These are phyloP conservation scores for Tetraneura akinire DNA, from an alignment of 1,140 invertebrate species.

Conservation along the genomic window DNA sequence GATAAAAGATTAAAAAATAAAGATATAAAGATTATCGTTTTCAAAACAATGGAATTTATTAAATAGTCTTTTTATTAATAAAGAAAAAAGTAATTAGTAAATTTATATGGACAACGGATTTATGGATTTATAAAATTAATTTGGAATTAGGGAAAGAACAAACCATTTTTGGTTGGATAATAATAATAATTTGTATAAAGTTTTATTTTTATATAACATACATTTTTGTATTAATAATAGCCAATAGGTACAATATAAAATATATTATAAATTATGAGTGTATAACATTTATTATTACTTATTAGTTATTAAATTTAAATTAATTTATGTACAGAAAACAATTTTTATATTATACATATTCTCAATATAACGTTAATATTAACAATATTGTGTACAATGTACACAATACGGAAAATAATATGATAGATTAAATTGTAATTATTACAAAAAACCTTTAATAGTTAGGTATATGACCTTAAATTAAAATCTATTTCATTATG, in stretches of 20 bases:
- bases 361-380: background rate
- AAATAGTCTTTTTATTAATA: too few species aligned
- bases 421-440: background rate
- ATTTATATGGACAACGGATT: too few species aligned
- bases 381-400: background rate
- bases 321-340: constrained; percentile 6
- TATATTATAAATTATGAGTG: background rate
- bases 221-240: too few species aligned
- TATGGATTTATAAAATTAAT: too few species aligned
- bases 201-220: too few species aligned
- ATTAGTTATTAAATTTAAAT: background rate
- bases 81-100: too few species aligned
- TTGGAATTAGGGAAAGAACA: too few species aligned
- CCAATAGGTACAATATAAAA: background rate
- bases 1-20: too few species aligned
- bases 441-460: background rate
- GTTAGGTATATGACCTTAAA: background rate
- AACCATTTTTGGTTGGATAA: too few species aligned
- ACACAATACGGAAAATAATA: background rate
- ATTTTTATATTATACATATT: background rate
- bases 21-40: too few species aligned
- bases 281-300: constrained; percentile 1
- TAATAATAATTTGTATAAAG: too few species aligned
- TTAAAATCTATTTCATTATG: background rate
- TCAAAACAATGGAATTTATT: too few species aligned